Percentiles rank a stretch among this genome's conserved stretches.
These are phyloP conservation scores for Scylla paramamosain DNA, from an alignment of 1,140 invertebrate species.

Conservation along the genomic window DNA sequence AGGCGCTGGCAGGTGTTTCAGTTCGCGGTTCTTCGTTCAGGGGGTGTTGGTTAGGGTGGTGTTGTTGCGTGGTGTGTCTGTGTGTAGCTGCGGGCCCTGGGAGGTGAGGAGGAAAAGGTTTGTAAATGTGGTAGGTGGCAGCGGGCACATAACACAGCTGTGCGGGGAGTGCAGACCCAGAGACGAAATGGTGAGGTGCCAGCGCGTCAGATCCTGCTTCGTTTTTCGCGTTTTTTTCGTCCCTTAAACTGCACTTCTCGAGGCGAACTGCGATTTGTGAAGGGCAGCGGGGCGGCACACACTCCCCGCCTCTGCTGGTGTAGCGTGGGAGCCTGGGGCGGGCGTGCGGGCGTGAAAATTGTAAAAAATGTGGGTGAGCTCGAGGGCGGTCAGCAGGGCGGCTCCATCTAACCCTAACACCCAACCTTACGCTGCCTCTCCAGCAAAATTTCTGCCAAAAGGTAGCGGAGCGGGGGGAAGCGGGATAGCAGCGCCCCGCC, in stretches of 20 bases:
- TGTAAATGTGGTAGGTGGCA: slow-evolving; percentile 57
- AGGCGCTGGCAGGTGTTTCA: neutral
- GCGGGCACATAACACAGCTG: slow-evolving; percentile 72
- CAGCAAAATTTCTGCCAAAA: slow-evolving; percentile 72
- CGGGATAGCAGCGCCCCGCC: neutral
- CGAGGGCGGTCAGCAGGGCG: slow-evolving; percentile 43
- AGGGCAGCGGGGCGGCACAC: neutral
- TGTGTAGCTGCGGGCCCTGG: neutral
- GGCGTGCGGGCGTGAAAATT: neutral
- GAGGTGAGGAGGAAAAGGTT: slow-evolving; percentile 10
- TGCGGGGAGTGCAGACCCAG: slow-evolving; percentile 73
- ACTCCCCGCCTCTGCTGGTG: neutral
- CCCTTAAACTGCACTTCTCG: neutral
- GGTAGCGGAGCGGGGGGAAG: slow-evolving; percentile 67
- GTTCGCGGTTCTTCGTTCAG: neutral
- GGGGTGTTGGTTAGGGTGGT: neutral
- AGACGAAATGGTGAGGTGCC: slow-evolving; percentile 67
- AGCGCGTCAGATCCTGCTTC: slow-evolving; percentile 44
- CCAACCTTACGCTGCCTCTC: slow-evolving; percentile 60
- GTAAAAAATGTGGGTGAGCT: slow-evolving; percentile 32
- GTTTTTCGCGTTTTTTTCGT: neutral
- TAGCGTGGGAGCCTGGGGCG: neutral
- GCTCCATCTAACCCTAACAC: slow-evolving; percentile 71
- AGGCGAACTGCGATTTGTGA: neutral
- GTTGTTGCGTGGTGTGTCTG: neutral